phyloP scores from a whole-genome alignment of 2,888 invertebrate genomes.

The Priocnemis perturbator region DNA sequence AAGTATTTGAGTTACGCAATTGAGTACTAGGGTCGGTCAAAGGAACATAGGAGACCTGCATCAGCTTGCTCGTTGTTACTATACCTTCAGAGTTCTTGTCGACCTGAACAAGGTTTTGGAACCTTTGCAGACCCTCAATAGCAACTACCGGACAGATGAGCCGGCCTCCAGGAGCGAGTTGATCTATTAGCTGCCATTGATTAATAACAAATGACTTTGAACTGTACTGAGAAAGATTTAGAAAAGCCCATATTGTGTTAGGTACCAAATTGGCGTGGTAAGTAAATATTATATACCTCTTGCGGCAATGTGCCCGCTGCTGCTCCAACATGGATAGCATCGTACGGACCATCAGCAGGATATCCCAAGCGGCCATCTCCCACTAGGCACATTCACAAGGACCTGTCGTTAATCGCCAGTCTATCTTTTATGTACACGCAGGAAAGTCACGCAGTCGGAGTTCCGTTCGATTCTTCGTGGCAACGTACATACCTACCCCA shows the following conservation, averaged over 20 bases:
- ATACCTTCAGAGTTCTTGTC: constrained; percentile 91
- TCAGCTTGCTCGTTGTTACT: constrained; percentile 85
- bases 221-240: no score
- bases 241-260: no score
- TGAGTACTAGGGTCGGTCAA: constrained; percentile 90
- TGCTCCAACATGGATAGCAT: constrained; percentile 96
- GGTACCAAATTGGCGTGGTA: no score
- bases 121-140: constrained; percentile 86
- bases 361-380: constrained; percentile 93
- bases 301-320: constrained; percentile 88
- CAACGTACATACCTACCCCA: constrained; percentile 57
- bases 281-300: constrained; percentile 78
- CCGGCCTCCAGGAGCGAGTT: constrained; percentile 93
- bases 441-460: constrained; percentile 51
- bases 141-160: constrained; percentile 94
- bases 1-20: constrained; percentile 58
- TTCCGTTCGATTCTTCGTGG: constrained; percentile 52
- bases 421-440: constrained; percentile 53
- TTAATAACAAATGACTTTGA: not conserved
- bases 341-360: constrained; percentile 86
- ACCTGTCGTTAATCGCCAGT: constrained; percentile 60
- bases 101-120: constrained; percentile 79
- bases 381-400: constrained; percentile 76
- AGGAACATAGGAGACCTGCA: constrained; percentile 98
- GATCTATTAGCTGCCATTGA: constrained; percentile 83